Evolutionary conservation across 1,140 invertebrate genomes (phyloP).

Genomic region (Heterodera carotae): DNA sequence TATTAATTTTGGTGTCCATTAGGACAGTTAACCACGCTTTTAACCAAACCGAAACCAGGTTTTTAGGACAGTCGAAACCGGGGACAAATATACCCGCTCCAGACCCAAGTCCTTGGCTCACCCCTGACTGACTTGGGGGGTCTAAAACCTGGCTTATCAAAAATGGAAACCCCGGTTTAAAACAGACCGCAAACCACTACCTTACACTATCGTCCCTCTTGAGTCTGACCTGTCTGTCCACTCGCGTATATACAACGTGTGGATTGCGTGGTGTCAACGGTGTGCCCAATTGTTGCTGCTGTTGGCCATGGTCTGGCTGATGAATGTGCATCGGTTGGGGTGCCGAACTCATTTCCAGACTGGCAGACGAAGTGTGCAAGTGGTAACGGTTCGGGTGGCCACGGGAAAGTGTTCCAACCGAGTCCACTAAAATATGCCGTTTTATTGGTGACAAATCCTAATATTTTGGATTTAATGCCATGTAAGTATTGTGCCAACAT

Average conservation of each 20-base stretch:
- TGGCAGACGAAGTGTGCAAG: slow-evolving; percentile 33
- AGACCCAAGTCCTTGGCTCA: no score
- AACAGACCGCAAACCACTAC: no score
- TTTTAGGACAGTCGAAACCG: no score
- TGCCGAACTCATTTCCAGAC: slow-evolving; percentile 26
- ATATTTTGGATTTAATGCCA: background rate
- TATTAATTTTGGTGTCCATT: background rate
- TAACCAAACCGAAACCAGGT: no score
- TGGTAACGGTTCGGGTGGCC: background rate
- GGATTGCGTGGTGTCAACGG: slow-evolving; percentile 48
- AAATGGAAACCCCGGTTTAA: no score
- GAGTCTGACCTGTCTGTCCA: slow-evolving; percentile 54
- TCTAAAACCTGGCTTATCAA: no score
- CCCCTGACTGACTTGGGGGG: no score
- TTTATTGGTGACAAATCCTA: no score
- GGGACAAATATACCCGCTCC: no score
- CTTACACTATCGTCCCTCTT: no score
- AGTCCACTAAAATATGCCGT: slow-evolving; percentile 2
- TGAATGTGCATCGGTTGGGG: slow-evolving; percentile 11
- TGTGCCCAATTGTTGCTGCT: slow-evolving; percentile 4
- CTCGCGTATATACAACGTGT: slow-evolving; percentile 49
- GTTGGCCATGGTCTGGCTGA: background rate
- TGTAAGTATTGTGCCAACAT: no score
- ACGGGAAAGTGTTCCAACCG: slow-evolving; percentile 5
- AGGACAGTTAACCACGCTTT: no score